Conservation (phyloP, 2,113 vertebrate species). For the Merops nubicus region DNA sequence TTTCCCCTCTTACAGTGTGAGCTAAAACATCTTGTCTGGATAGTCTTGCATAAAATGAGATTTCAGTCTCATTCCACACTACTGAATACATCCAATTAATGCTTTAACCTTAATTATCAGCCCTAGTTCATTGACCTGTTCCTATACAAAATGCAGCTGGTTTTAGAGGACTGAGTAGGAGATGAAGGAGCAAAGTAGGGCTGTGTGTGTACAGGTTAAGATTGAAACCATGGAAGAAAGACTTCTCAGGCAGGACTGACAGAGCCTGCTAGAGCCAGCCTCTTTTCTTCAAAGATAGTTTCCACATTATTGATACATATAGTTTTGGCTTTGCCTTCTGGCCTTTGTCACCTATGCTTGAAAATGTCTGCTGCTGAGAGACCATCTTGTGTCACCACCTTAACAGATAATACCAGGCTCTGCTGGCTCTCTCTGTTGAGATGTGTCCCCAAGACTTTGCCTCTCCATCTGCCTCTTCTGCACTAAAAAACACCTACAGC, state of each 20-base stretch:
- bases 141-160: slow-evolving; percentile 29
- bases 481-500: neutral
- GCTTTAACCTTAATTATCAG: slow-evolving; percentile 28
- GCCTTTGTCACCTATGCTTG: neutral
- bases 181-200: neutral
- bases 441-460: neutral
- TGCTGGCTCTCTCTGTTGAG: neutral
- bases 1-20: neutral
- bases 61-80: slow-evolving; percentile 45
- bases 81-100: slow-evolving; percentile 39
- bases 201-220: slow-evolving; percentile 12
- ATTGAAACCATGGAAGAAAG: neutral
- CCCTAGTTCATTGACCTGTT: neutral
- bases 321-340: neutral
- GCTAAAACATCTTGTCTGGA: neutral
- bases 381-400: neutral
- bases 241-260: slow-evolving; percentile 32
- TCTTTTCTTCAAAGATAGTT: neutral
- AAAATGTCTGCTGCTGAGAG: neutral
- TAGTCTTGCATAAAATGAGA: slow-evolving; percentile 44
- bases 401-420: neutral
- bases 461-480: neutral
- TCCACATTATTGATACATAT: neutral
- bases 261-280: no score
- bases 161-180: neutral